Conservation (phyloP, 2,888 invertebrate species). For the Podabrus alpinus region DNA sequence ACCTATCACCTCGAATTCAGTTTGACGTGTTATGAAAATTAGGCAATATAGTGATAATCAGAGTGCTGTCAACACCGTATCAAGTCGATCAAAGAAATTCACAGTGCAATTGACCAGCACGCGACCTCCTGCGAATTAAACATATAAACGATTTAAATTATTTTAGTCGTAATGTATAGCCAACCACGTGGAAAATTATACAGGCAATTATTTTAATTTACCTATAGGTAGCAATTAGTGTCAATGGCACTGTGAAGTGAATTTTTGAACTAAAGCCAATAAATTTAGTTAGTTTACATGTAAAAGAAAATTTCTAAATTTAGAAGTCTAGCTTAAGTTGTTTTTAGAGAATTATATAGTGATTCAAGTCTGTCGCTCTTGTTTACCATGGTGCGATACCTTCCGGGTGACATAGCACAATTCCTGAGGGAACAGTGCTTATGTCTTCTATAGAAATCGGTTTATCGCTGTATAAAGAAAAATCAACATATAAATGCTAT, state of each 20-base stretch:
- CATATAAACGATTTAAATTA: not conserved
- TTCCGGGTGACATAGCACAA: slow-evolving; percentile 7
- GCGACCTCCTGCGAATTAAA: not conserved
- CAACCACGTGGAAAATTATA: not conserved
- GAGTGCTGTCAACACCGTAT: not conserved
- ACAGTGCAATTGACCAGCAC: not conserved
- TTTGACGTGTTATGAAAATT: not conserved
- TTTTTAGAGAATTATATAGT: slow-evolving; percentile 37
- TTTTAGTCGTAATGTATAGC: not conserved
- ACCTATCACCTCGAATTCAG: not conserved
- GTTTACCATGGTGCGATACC: slow-evolving; percentile 24
- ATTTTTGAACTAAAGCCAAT: not conserved
- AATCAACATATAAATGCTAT: slow-evolving; percentile 54
- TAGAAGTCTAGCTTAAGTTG: slow-evolving; percentile 44
- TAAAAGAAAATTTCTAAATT: slow-evolving; percentile 47
- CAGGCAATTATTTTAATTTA: not conserved
- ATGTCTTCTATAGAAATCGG: slow-evolving; percentile 10
- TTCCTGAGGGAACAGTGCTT: slow-evolving; percentile 7
- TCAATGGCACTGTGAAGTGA: not conserved
- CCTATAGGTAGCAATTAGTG: not conserved
- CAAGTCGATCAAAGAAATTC: not conserved
- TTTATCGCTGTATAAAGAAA: slow-evolving; percentile 21
- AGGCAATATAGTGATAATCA: not conserved
- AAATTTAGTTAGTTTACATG: slow-evolving; percentile 17
- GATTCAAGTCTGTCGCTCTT: slow-evolving; percentile 25